Evolutionary conservation across 2,797 vertebrate genomes (phyloP), one percentile per base, ranked within the genome.

Genomic region (Austrolebias charrua): DNA sequence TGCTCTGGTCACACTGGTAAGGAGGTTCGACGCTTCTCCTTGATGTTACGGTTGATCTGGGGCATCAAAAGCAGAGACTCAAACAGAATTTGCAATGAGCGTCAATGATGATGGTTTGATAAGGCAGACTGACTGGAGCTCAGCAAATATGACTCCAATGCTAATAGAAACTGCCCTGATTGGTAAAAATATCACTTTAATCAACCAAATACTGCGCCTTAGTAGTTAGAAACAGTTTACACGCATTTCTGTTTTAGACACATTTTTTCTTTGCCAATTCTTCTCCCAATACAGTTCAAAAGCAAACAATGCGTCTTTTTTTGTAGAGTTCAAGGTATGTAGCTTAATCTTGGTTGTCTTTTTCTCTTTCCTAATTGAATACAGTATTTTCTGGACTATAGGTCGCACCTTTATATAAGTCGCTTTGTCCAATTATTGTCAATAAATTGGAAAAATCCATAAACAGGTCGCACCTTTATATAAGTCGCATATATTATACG

Each of bases 21-120:
- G 42, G 65, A 62, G 47, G 33, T 69, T 74, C 19, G 72, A 77
- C 66, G 72, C 69, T 29, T 63, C 65, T 69, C 61, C 72, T 76
- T 83, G 86, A 86, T 78, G 82, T 66, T 63, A 60, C 9, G 70
- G 75, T 86, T 79, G 79, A 83, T 80, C 78, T 72, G 35, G 2
- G 62, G 74, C 84, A 81, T 90, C 84, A 89, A 90, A 88, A 83
- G 68, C 74, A 20, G 57, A 3, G 48, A 72, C 75, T 87, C 85
- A 87, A 89, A 89, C 78, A 55, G 87, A 88, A 86, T 85, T 68
- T 63, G 9, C 69, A 78, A 82, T 71, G 52, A 81, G 64, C 40
- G 52, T 56, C 29, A 44, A 57, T 33, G 69, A 60, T 31, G 14
- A 60, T 35, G 33, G 35, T 82, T 83, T 72, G 77, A 69, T 76